Conservation (phyloP, 2,888 invertebrate species). For the Drosophila acutilabella region DNA sequence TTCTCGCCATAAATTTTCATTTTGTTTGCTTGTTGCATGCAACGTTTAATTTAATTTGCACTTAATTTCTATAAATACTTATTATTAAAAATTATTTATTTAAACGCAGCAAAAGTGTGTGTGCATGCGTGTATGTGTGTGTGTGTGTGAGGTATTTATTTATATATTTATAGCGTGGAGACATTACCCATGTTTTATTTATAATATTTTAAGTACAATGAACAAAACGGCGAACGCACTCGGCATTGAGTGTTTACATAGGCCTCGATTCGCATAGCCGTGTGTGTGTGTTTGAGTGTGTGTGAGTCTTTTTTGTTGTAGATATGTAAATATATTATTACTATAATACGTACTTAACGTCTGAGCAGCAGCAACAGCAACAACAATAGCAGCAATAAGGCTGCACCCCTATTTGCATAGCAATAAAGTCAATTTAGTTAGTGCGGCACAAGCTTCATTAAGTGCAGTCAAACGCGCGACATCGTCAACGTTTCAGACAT, state of each 20-base stretch:
- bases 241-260: slow-evolving; percentile 57
- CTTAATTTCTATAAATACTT: slow-evolving; percentile 55
- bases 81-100: slow-evolving; percentile 65
- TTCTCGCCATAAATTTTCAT: slow-evolving; percentile 22
- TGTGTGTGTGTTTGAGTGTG: not conserved
- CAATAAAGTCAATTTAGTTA: slow-evolving; percentile 81
- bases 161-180: slow-evolving; percentile 43
- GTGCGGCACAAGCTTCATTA: slow-evolving; percentile 72
- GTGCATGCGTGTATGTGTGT: slow-evolving; percentile 13
- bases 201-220: slow-evolving; percentile 67
- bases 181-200: slow-evolving; percentile 71
- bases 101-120: slow-evolving; percentile 28
- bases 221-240: slow-evolving; percentile 56
- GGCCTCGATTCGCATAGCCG: slow-evolving; percentile 29
- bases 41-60: slow-evolving; percentile 41
- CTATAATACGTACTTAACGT: slow-evolving; percentile 72
- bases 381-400: slow-evolving; percentile 20
- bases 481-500: slow-evolving; percentile 47
- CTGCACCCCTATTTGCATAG: slow-evolving; percentile 73
- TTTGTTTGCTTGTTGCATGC: slow-evolving; percentile 18
- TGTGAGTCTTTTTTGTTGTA: slow-evolving; percentile 19
- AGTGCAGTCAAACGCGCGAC: slow-evolving; percentile 73
- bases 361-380: slow-evolving; percentile 25
- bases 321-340: slow-evolving; percentile 75
- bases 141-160: slow-evolving; percentile 29